Evolutionary conservation across 2,888 invertebrate species (phyloP).

Genomic region (Thecophora atra): DNA sequence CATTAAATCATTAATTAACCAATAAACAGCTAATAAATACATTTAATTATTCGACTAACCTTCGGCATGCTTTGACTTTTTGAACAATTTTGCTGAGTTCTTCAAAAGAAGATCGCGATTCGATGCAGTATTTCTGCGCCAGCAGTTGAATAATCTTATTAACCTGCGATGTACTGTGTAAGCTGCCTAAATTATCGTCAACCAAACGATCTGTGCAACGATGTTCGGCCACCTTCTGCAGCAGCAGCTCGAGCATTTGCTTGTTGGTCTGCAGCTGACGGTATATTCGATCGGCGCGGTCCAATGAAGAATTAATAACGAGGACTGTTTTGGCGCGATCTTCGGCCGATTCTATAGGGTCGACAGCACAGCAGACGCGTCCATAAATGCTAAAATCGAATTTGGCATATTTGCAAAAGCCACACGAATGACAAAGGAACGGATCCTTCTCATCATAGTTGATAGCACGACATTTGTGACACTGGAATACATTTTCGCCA

Average conservation of each 20-base stretch:
- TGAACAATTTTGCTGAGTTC: conserved; percentile 91
- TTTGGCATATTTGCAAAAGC: conserved; percentile 99
- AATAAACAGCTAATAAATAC: no score
- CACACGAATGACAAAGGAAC: conserved; percentile 97
- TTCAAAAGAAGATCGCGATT: conserved; percentile 94
- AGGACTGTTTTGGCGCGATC: conserved; percentile 95
- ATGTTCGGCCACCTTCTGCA: conserved; percentile 89
- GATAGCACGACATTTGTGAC: conserved; percentile 98
- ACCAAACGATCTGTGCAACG: conserved; percentile 72
- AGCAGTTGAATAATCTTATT: conserved; percentile 93
- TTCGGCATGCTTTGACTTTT: conserved; percentile 89
- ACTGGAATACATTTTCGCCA: conserved; percentile 98
- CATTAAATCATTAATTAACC: no score
- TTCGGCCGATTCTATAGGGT: conserved; percentile 96
- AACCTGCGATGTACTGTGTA: conserved; percentile 72
- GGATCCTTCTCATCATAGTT: conserved; percentile 99
- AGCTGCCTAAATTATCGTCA: conserved; percentile 69
- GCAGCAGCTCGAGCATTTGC: conserved; percentile 85
- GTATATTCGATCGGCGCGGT: conserved; percentile 94
- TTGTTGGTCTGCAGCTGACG: conserved; percentile 90
- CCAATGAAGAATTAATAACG: conserved; percentile 87
- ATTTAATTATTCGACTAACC: conserved; percentile 66
- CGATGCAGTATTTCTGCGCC: conserved; percentile 94
- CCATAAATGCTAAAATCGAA: conserved; percentile 95
- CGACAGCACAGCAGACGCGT: conserved; percentile 93